Percentiles rank a stretch among this genome's conserved stretches.
Evolutionary conservation across 2,113 vertebrate species (phyloP).

Genomic region (Guaruba guarouba): DNA sequence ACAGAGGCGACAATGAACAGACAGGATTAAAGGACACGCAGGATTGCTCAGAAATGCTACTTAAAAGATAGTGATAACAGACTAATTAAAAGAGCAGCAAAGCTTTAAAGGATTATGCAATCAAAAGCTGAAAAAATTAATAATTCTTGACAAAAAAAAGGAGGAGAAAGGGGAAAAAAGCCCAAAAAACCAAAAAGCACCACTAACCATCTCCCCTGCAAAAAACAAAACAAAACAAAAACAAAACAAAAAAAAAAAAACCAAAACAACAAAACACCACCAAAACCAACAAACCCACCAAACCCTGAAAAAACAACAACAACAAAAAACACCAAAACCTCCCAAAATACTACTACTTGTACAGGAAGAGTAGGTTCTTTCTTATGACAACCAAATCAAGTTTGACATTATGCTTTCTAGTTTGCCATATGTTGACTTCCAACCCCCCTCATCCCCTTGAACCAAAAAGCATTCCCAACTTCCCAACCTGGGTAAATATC

Average conservation of each 20-base stretch:
- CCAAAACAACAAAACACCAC: too few species aligned
- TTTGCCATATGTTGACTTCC: neutral
- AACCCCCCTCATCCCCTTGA: neutral
- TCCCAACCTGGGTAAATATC: neutral
- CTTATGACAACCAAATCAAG: neutral
- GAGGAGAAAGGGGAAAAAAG: neutral
- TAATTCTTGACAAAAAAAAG: neutral
- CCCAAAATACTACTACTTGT: neutral
- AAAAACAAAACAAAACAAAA: neutral
- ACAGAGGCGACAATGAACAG: neutral
- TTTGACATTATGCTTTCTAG: neutral
- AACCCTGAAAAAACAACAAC: neutral
- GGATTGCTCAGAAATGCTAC: constrained; percentile 26
- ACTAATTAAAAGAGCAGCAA: constrained; percentile 53
- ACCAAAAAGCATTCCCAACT: neutral
- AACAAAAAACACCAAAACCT: neutral
- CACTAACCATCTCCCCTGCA: neutral
- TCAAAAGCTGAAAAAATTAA: neutral
- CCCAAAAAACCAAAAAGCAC: neutral
- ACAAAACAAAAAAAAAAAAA: too few species aligned
- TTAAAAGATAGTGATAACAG: constrained; percentile 43
- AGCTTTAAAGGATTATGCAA: constrained; percentile 42
- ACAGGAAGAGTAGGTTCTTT: neutral
- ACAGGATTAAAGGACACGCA: neutral
- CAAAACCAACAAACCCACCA: too few species aligned